Percentiles rank a stretch among this genome's conserved stretches.
Evolutionary conservation across 2,888 invertebrate species (phyloP).

Genomic region (Chrysolina americana): DNA sequence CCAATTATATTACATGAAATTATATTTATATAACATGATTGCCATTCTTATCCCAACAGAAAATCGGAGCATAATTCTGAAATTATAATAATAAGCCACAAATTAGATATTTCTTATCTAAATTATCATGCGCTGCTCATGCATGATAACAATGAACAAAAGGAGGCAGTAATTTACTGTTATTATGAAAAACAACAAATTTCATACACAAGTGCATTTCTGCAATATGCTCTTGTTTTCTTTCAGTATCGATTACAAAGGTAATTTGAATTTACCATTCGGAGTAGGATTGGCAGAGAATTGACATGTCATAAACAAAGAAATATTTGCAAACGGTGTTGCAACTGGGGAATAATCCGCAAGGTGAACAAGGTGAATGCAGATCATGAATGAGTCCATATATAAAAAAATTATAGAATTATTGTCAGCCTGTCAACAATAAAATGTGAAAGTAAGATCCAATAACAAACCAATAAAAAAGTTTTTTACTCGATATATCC

Average conservation of each 20-base stretch:
- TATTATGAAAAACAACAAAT: constrained; percentile 33
- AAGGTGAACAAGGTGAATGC: constrained; percentile 19
- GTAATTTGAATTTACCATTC: neutral
- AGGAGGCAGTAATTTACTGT: constrained; percentile 20
- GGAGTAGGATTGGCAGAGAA: neutral
- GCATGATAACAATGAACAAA: constrained; percentile 38
- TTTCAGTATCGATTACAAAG: neutral
- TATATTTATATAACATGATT: constrained; percentile 29
- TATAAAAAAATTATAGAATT: neutral
- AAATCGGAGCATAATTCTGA: constrained; percentile 25
- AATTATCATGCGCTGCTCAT: constrained; percentile 23
- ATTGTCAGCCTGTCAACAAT: neutral
- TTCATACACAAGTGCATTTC: constrained; percentile 28
- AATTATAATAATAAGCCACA: constrained; percentile 27
- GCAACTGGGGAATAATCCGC: neutral
- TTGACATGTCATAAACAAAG: constrained; percentile 7
- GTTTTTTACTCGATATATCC: too few species aligned
- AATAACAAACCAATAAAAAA: too few species aligned
- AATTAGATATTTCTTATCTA: constrained; percentile 27
- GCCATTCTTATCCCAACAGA: neutral
- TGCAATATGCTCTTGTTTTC: constrained; percentile 18
- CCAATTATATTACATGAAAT: constrained; percentile 20
- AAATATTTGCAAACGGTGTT: neutral
- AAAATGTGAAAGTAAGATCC: neutral
- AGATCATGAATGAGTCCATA: constrained; percentile 6